phyloP scores from a whole-genome alignment of 1,140 invertebrate genomes.

The Drosophila parvula region DNA sequence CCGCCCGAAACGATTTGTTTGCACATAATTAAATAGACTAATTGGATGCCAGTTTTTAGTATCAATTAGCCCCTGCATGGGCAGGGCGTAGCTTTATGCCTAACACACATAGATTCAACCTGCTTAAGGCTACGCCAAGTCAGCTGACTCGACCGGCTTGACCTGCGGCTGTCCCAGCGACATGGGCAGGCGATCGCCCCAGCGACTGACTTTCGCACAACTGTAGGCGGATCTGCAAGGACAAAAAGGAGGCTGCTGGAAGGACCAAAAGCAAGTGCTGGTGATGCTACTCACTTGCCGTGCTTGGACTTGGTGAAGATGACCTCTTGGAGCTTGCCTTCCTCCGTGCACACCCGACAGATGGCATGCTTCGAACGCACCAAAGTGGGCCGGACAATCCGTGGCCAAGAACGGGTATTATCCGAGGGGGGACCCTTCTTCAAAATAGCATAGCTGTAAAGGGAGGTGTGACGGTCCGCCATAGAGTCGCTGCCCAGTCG shows the following conservation, averaged over 20 bases:
- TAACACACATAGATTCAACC: slow-evolving; percentile 24
- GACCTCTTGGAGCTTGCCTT: slow-evolving; percentile 90
- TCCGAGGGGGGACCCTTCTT: slow-evolving; percentile 88
- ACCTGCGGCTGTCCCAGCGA: slow-evolving; percentile 69
- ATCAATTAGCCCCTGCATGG: slow-evolving; percentile 34
- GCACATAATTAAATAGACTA: slow-evolving; percentile 73
- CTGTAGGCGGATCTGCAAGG: slow-evolving; percentile 86
- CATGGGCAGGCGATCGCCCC: slow-evolving; percentile 90
- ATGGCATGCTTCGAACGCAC: slow-evolving; percentile 88
- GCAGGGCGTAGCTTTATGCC: slow-evolving; percentile 32
- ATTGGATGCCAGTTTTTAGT: slow-evolving; percentile 60
- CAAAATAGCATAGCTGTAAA: slow-evolving; percentile 91
- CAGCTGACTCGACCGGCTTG: slow-evolving; percentile 15
- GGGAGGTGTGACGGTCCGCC: slow-evolving; percentile 84
- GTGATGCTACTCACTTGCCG: slow-evolving; percentile 85
- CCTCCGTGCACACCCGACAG: slow-evolving; percentile 90
- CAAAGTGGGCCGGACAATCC: slow-evolving; percentile 89
- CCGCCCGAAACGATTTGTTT: slow-evolving; percentile 70
- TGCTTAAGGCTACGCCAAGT: slow-evolving; percentile 42
- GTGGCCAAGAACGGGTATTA: slow-evolving; percentile 88
- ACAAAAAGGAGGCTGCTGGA: slow-evolving; percentile 7
- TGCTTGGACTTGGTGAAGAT: slow-evolving; percentile 90
- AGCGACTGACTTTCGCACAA: slow-evolving; percentile 88
- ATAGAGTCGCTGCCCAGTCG: slow-evolving; percentile 84
- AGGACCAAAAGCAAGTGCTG: background rate